Evolutionary conservation across 1,140 invertebrate species (phyloP).

Genomic region (Sitodiplosis mosellana): DNA sequence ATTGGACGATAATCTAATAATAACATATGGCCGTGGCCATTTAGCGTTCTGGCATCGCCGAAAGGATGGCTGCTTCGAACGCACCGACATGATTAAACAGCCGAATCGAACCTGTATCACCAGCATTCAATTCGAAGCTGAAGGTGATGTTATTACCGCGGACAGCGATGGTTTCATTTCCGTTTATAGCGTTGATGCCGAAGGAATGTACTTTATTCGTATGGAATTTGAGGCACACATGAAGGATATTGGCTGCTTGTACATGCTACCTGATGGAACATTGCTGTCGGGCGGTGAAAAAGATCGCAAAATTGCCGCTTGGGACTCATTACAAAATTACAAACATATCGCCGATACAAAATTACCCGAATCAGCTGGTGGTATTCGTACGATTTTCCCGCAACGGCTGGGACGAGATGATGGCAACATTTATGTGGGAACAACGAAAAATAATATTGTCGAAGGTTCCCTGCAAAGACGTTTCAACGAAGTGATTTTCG

Average conservation of each 20-base stretch:
- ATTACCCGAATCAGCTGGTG: slow-evolving; percentile 68
- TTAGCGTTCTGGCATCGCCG: slow-evolving; percentile 81
- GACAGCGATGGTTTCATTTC: slow-evolving; percentile 89
- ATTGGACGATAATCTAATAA: slow-evolving; percentile 76
- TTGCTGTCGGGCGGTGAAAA: slow-evolving; percentile 76
- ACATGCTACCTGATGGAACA: slow-evolving; percentile 77
- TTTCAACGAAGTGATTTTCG: slow-evolving; percentile 81
- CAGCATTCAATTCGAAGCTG: slow-evolving; percentile 77
- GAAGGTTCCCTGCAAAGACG: slow-evolving; percentile 78
- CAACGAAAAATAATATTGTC: slow-evolving; percentile 79
- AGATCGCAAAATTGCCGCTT: slow-evolving; percentile 74
- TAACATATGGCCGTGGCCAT: slow-evolving; percentile 84
- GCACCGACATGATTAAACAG: slow-evolving; percentile 72
- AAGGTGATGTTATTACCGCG: slow-evolving; percentile 84
- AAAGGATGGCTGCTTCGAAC: slow-evolving; percentile 74
- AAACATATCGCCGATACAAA: slow-evolving; percentile 77
- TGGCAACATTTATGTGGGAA: slow-evolving; percentile 82
- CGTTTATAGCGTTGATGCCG: slow-evolving; percentile 75
- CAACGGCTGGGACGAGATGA: slow-evolving; percentile 68
- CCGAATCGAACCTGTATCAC: slow-evolving; percentile 63
- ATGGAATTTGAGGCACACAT: slow-evolving; percentile 79
- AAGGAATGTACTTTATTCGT: slow-evolving; percentile 69
- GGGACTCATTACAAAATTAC: slow-evolving; percentile 81
- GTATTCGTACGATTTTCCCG: slow-evolving; percentile 71
- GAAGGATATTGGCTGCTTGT: slow-evolving; percentile 66